Evolutionary conservation across 2,888 invertebrate genomes (phyloP), one percentile per base, ranked within the genome.

Genomic region (Caenorhabditis sp.): DNA sequence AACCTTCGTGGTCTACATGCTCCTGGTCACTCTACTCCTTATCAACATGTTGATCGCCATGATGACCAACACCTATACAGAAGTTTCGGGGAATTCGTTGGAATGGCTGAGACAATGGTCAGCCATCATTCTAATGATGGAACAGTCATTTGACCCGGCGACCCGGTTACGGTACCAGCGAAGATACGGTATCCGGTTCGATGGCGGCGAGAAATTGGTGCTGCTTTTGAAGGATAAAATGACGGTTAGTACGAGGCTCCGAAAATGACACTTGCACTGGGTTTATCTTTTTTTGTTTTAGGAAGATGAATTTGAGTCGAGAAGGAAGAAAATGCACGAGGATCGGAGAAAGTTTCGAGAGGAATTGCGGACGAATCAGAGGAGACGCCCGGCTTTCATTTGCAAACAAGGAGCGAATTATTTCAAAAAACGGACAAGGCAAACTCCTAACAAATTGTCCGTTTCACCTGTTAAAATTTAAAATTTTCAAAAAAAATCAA

Each of bases 31-130:
- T 0, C 95, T 98, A 78, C 93, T 98, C 13, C 93, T 98, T 68
- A 86, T 85, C 35, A 98, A 98, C 94, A 97, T 98, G 97, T 94
- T 98, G 92, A 98, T 98, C 90, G 98, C 98, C 84, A 98, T 98
- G 98, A 98, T 98, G 98, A 98, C 98, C 0, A 98, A 98, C 92
- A 98, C 98, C 2, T 99, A 98, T 92, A 97, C 97, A 92, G 96
- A 97, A 93, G 97, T 98, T 87, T 97, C 97, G 0, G 97, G 97
- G 93, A 97, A 97, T 0, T 94, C 96, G 86, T 97, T 98, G 92
- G 98, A 98, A 92, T 98, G 98, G 97, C 97, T 98, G 92, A 93
- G 98, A 90, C 94, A 98, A 94, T 98, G 98, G 98, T 98, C 98
- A 0, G 94, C 98, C 83, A 98, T 98, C 82, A 97, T 98, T 37